Base-by-base conservation (phyloP, 2,888 invertebrate species). In the Epirrhoe tristata region DNA sequence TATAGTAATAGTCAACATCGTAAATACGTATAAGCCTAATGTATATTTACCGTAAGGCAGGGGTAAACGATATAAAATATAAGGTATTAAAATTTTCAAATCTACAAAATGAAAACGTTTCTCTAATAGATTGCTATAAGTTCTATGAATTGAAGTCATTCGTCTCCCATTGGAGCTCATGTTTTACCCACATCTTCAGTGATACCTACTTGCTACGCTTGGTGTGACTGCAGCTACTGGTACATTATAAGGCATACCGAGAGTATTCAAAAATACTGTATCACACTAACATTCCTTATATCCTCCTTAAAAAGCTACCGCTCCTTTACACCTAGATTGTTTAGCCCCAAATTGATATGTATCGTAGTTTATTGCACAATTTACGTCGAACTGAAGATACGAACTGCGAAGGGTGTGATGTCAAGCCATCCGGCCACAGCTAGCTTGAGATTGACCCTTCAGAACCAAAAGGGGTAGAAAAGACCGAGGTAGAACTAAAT, bases 341-440 rank as follows among this genome's bases (percentile, higher is more conserved):
- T 82, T 82, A 93, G 92, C 91, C 88, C 88, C 87, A 90, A 84
- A 83, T 92, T 93, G 93, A 93, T 93, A 93, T 93, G 93, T 93
- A 90, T 93, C 91, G 91, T 90, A 88, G 81, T 88, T 89, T 89
- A 88, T 87, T 89, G 86, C 89, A 88, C 86, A 90, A 88, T 89
- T 90, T 89, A 90, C 87, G 78, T 89, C 60, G 82, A 75, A 88
- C 80, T 57, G 68, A 86, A 82, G 71, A 74, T 77, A 82, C 73
- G 70, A 77, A 77, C 65, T 67, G 74, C 75, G 88, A 90, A 89
- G 86, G 75, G 59, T 76, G 70, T 74, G 48, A 69, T 77, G 66
- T 81, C 85, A 82, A 82, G 84, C 83, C 83, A 91, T 86, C 93
- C 93, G 93, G 93, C 93, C 93, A 93, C 93, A 93, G 93, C 81